phyloP scores from a whole-genome alignment of 2,888 invertebrate species.

The Ormyrus pomaceus region DNA sequence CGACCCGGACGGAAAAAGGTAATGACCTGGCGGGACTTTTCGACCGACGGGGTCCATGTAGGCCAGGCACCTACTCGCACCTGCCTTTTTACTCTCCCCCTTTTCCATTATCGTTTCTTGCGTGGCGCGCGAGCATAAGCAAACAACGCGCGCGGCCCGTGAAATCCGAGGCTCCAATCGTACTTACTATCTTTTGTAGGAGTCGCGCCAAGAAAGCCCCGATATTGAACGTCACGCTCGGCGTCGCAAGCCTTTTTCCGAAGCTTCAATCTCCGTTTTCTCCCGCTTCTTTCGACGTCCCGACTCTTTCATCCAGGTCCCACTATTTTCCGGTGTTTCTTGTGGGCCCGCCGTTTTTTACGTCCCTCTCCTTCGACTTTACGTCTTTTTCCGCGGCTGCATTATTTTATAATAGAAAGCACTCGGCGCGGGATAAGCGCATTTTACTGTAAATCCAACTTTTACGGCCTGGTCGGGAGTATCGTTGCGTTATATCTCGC shows the following conservation, averaged over 20 bases:
- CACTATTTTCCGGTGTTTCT: slow-evolving; percentile 23
- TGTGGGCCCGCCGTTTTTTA: slow-evolving; percentile 9
- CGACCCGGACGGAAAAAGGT: too few species aligned
- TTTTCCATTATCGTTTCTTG: neutral
- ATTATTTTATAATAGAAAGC: too few species aligned
- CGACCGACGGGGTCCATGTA: too few species aligned
- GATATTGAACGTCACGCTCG: slow-evolving; percentile 30
- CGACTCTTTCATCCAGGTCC: neutral
- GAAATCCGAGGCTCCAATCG: slow-evolving; percentile 11
- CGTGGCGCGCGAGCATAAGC: slow-evolving; percentile 1
- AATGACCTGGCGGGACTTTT: too few species aligned
- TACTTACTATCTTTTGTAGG: too few species aligned
- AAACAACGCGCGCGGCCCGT: slow-evolving; percentile 26
- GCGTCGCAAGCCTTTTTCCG: neutral
- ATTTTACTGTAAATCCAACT: too few species aligned
- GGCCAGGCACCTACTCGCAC: too few species aligned
- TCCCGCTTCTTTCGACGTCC: slow-evolving; percentile 13
- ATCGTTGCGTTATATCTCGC: too few species aligned
- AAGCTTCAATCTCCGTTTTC: slow-evolving; percentile 14
- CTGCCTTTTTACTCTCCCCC: neutral
- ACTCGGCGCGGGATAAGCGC: too few species aligned
- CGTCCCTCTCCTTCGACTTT: neutral
- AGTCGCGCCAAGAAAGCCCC: neutral
- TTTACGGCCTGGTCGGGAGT: too few species aligned
- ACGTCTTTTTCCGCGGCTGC: neutral